phyloP scores from a whole-genome alignment of 2,113 vertebrate species.

The Leptobrachium ailaonicum region DNA sequence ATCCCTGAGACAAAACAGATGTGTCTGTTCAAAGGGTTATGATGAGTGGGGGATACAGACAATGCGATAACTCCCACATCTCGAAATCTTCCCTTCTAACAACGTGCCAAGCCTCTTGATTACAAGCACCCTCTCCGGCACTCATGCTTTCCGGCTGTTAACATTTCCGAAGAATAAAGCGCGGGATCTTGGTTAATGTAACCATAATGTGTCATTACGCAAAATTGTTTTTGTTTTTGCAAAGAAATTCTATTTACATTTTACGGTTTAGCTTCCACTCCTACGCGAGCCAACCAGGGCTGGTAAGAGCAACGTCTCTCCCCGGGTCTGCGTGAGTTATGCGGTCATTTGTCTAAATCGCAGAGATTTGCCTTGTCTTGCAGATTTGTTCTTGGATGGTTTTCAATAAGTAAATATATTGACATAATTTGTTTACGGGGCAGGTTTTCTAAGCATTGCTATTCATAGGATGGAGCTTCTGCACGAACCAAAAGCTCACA shows the following conservation, averaged over 20 bases:
- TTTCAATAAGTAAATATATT: too few relatives aligned
- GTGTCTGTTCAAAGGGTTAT: too few relatives aligned
- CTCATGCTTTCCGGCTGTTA: not conserved
- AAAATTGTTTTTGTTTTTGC: constrained; percentile 7
- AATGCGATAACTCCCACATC: not conserved
- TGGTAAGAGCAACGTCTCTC: not conserved
- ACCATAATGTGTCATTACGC: not conserved
- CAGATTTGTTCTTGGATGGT: not conserved
- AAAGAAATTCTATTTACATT: constrained; percentile 11
- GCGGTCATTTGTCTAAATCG: not conserved
- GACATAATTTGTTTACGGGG: too few relatives aligned
- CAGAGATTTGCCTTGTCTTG: not conserved
- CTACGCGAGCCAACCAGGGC: not conserved
- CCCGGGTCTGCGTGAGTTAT: not conserved
- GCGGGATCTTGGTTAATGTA: not conserved
- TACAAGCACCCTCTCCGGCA: not conserved
- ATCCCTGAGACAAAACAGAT: too few relatives aligned
- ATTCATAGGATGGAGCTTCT: too few relatives aligned
- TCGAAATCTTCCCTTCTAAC: not conserved
- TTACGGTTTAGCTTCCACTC: not conserved
- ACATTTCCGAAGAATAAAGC: not conserved
- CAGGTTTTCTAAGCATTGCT: too few relatives aligned
- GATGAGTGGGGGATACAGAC: not conserved
- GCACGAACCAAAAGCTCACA: too few relatives aligned
- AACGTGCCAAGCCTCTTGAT: not conserved